phyloP scores from a whole-genome alignment of 1,140 invertebrate species.

The Caenorhabditis latens region DNA sequence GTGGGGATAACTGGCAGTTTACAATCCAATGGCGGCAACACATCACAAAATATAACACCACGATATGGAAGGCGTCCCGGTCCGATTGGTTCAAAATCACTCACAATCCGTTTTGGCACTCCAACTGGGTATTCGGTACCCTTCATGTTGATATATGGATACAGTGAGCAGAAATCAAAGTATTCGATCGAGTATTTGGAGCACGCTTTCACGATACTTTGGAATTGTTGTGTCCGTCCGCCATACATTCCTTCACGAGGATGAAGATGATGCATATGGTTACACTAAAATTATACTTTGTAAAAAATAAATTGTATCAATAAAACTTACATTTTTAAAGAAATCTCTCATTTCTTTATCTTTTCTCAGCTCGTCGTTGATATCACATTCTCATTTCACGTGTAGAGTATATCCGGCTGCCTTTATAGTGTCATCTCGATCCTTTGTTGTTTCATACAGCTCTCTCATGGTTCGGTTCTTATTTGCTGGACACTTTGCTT shows the following conservation, averaged over 20 bases:
- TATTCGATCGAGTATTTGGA: not conserved
- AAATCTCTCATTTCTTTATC: not conserved
- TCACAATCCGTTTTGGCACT: not conserved
- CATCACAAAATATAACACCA: not conserved
- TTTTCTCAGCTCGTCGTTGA: not conserved
- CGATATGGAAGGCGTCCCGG: not conserved
- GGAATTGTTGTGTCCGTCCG: not conserved
- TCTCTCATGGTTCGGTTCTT: not conserved
- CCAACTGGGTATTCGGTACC: not conserved
- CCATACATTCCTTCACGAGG: not conserved
- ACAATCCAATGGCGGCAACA: not conserved
- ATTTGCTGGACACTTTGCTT: not conserved
- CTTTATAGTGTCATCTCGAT: not conserved
- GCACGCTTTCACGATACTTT: not conserved
- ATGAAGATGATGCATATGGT: not conserved
- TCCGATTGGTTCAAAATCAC: not conserved
- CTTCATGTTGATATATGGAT: not conserved
- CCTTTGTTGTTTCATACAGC: not conserved
- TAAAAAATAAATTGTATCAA: not conserved
- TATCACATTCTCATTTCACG: not conserved
- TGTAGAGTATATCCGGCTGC: not conserved
- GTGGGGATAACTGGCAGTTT: not conserved
- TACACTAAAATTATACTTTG: not conserved
- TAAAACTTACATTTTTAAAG: constrained; percentile 1
- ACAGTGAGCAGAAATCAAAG: not conserved